phyloP scores from a whole-genome alignment of 2,888 invertebrate genomes.

The Scaptomyza cyrtandrae region DNA sequence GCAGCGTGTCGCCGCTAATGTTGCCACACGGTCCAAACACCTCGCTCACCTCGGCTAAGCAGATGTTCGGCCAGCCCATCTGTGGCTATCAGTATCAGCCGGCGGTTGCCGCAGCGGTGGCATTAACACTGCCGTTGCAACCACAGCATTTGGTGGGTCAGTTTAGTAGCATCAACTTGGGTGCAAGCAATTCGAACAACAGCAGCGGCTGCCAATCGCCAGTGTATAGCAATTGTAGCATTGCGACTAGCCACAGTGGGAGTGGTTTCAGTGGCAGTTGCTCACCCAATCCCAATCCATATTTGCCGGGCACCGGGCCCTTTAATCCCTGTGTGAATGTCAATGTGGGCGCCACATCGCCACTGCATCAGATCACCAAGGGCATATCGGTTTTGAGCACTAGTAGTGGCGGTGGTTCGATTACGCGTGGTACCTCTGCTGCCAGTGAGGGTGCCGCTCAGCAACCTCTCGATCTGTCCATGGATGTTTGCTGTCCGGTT shows the following conservation, averaged over 20 bases:
- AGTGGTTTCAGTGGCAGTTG: constrained; percentile 82
- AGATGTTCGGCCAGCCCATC: constrained; percentile 71
- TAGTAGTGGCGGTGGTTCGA: constrained; percentile 87
- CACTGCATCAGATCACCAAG: constrained; percentile 88
- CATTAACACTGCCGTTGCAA: constrained; percentile 50
- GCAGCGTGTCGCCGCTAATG: constrained; percentile 83
- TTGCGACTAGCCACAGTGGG: constrained; percentile 76
- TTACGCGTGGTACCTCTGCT: constrained; percentile 89
- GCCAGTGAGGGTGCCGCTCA: constrained; percentile 81
- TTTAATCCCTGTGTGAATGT: constrained; percentile 61
- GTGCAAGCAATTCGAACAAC: constrained; percentile 68
- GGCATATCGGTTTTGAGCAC: constrained; percentile 91
- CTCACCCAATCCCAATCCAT: constrained; percentile 84
- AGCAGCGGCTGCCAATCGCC: constrained; percentile 86
- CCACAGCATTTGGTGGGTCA: constrained; percentile 70
- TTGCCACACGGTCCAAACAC: constrained; percentile 67
- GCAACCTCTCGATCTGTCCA: constrained; percentile 84
- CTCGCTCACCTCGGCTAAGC: constrained; percentile 66
- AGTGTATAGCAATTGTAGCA: constrained; percentile 82
- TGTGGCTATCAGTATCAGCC: constrained; percentile 65
- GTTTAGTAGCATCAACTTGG: constrained; percentile 78
- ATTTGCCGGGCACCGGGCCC: constrained; percentile 68
- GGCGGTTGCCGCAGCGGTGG: constrained; percentile 34
- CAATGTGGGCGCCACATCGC: constrained; percentile 84
- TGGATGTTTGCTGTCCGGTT: constrained; percentile 80